Conservation (phyloP, 2,888 invertebrate genomes). For the Eudemis profundana region DNA sequence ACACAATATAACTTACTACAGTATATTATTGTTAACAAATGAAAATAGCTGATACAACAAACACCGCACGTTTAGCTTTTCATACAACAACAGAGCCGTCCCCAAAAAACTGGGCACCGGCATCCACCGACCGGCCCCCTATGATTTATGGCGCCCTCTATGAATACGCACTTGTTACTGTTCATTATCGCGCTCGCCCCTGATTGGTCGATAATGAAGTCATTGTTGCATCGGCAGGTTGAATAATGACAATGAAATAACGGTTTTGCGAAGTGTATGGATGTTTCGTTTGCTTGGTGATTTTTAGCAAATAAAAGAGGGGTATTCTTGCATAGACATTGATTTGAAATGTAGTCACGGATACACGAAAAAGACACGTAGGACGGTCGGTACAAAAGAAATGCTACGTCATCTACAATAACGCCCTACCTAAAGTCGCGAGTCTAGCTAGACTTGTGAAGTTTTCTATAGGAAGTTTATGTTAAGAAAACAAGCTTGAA, state of each 20-base stretch:
- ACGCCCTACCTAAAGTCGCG: too few relatives aligned
- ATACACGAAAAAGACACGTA: too few relatives aligned
- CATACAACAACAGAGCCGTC: conserved; percentile 26
- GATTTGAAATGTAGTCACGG: too few relatives aligned
- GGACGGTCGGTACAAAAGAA: too few relatives aligned
- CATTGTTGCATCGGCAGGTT: conserved; percentile 62
- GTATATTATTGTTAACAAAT: background rate
- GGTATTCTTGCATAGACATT: background rate
- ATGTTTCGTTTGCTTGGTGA: conserved; percentile 6
- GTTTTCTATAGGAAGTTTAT: too few relatives aligned
- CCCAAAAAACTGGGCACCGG: conserved; percentile 38
- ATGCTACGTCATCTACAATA: too few relatives aligned
- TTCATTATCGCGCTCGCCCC: conserved; percentile 80
- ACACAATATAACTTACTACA: background rate
- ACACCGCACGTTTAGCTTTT: conserved; percentile 15
- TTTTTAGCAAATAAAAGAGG: background rate
- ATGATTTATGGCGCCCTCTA: conserved; percentile 83
- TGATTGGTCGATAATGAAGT: conserved; percentile 80
- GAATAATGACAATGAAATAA: conserved; percentile 40
- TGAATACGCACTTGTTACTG: conserved; percentile 83
- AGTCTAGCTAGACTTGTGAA: too few relatives aligned
- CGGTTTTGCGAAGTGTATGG: conserved; percentile 23
- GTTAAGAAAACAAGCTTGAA: too few relatives aligned
- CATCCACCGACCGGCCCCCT: conserved; percentile 56
- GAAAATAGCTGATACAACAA: conserved; percentile 3